These are phyloP conservation scores for Adela reaumurella DNA, from an alignment of 2,888 invertebrate species.

Conservation along the genomic window DNA sequence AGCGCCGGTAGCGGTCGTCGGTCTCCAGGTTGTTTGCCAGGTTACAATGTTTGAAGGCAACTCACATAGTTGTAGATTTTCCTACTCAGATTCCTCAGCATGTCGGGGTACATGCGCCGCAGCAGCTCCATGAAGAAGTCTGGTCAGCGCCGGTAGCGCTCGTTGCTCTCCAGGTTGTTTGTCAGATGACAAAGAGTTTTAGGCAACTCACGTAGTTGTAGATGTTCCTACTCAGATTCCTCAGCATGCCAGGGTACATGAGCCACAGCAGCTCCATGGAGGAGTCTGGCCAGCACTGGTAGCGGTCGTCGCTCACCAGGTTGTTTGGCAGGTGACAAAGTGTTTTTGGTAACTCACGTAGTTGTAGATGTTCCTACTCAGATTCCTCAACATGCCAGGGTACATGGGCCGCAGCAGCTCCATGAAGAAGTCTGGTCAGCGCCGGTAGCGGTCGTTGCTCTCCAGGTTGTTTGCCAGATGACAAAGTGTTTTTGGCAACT, in stretches of 20 bases:
- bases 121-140: constrained; percentile 84
- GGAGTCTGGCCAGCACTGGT: constrained; percentile 67
- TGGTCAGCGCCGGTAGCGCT: constrained; percentile 86
- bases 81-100: constrained; percentile 84
- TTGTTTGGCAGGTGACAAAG: too few relatives aligned
- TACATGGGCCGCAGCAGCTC: too few relatives aligned
- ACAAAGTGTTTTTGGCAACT: too few relatives aligned
- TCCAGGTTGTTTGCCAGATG: constrained; percentile 98
- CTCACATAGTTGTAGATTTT: constrained; percentile 82
- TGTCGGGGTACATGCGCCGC: constrained; percentile 96
- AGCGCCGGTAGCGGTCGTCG: too few relatives aligned
- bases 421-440: constrained; percentile 57
- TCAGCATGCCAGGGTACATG: constrained; percentile 38
- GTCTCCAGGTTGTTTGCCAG: too few relatives aligned
- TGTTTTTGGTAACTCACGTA: constrained; percentile 88
- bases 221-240: constrained; percentile 92
- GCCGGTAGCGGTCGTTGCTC: constrained; percentile 78
- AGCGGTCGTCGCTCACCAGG: constrained; percentile 85
- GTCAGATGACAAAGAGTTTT: too few relatives aligned
- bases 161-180: constrained; percentile 93
- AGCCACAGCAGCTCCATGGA: too few relatives aligned
- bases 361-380: constrained; percentile 93
- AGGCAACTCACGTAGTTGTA: constrained; percentile 91
- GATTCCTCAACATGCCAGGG: constrained; percentile 64
- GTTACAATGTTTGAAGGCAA: too few relatives aligned